phyloP scores from a whole-genome alignment of 2,888 invertebrate genomes.

The Steinernema hermaphroditum region DNA sequence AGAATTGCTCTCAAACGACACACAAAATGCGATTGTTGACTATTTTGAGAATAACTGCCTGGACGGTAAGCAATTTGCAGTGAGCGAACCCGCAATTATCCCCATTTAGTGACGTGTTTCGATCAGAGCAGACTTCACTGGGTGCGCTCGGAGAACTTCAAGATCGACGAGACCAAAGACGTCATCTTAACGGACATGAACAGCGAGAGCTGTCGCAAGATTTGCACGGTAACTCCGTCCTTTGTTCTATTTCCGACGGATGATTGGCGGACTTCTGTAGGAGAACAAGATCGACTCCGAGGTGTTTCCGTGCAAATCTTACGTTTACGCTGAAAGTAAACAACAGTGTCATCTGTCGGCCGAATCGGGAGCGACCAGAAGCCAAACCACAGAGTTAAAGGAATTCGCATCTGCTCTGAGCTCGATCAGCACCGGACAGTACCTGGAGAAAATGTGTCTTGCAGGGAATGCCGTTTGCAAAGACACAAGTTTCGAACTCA shows the following conservation, averaged over 20 bases:
- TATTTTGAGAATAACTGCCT: conserved; percentile 66
- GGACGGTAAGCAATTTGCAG: conserved; percentile 48
- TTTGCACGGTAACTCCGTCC: conserved; percentile 41
- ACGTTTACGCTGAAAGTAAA: conserved; percentile 53
- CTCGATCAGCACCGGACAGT: conserved; percentile 55
- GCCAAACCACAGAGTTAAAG: conserved; percentile 19
- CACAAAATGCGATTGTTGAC: conserved; percentile 57
- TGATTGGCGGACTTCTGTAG: conserved; percentile 36
- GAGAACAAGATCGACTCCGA: conserved; percentile 56
- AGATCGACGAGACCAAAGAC: conserved; percentile 53
- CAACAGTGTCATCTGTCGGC: conserved; percentile 62
- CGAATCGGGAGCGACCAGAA: conserved; percentile 47
- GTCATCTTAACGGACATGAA: conserved; percentile 55
- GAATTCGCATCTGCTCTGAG: conserved; percentile 47
- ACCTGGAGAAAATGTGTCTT: conserved; percentile 63
- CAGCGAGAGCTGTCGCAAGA: conserved; percentile 36
- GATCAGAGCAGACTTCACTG: conserved; percentile 52
- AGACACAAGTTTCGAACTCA: conserved; percentile 59
- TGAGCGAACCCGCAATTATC: neutral
- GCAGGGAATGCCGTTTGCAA: conserved; percentile 53
- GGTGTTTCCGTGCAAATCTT: conserved; percentile 61
- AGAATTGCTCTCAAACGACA: conserved; percentile 53
- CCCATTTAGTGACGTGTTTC: conserved; percentile 52
- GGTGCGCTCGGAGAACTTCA: conserved; percentile 59
- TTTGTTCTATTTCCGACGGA: neutral